Conservation (phyloP, 2,797 vertebrate genomes). For the Lepilemur ruficaudatus region DNA sequence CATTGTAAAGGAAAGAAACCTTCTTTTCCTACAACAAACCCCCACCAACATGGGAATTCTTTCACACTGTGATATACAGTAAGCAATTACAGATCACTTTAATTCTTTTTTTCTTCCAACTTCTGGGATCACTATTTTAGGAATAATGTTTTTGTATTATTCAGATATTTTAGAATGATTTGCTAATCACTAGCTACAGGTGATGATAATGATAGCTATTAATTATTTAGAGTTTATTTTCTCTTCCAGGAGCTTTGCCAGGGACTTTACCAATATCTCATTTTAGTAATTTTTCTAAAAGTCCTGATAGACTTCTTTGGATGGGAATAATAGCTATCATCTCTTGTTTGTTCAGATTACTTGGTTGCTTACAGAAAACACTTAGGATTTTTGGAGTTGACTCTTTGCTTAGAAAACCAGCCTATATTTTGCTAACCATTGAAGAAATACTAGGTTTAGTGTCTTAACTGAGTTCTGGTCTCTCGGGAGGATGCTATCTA, state of each 20-base stretch:
- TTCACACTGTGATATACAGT: background rate
- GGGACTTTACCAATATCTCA: background rate
- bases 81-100: background rate
- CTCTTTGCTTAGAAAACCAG: background rate
- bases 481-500: background rate
- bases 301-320: background rate
- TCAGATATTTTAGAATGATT: background rate
- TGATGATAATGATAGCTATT: background rate
- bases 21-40: background rate
- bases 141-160: background rate
- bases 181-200: background rate
- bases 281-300: constrained; percentile 6
- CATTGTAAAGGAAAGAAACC: background rate
- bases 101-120: background rate
- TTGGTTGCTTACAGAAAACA: constrained; percentile 17
- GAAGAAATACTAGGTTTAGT: background rate
- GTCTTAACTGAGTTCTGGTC: background rate
- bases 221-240: constrained; percentile 11
- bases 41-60: background rate
- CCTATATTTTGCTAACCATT: background rate
- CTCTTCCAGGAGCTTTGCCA: background rate
- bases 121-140: background rate
- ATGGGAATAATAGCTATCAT: background rate
- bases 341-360: background rate
- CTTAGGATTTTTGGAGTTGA: background rate